phyloP scores from a whole-genome alignment of 2,113 vertebrate genomes.

The Ascaphus truei region DNA sequence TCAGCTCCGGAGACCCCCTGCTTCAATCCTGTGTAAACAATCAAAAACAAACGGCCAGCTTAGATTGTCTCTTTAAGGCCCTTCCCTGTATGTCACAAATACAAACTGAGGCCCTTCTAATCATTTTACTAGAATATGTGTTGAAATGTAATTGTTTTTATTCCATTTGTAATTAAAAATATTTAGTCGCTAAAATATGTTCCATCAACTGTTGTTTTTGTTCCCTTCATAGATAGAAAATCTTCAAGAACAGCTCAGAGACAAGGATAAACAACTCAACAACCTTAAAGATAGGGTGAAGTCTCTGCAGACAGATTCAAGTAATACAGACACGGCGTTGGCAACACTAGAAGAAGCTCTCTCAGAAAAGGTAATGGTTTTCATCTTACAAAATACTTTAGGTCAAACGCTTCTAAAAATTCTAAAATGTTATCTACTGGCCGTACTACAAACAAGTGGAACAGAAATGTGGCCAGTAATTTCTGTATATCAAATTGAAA shows the following conservation, averaged over 20 bases:
- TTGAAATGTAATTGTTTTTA: too few species aligned
- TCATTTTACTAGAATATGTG: too few species aligned
- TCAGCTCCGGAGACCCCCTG: too few species aligned
- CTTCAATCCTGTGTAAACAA: too few species aligned
- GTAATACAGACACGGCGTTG: constrained; percentile 93
- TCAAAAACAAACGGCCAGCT: too few species aligned
- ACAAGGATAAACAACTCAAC: constrained; percentile 93
- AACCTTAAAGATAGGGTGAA: constrained; percentile 90
- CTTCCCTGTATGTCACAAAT: too few species aligned
- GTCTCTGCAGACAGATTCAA: constrained; percentile 92
- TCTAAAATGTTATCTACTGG: background rate
- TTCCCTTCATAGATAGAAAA: constrained; percentile 85
- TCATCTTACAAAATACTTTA: too few species aligned
- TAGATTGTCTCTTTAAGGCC: too few species aligned
- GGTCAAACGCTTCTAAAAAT: background rate
- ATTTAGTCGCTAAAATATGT: too few species aligned
- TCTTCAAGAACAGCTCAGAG: constrained; percentile 92
- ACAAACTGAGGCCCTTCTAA: too few species aligned
- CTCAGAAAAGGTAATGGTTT: constrained; percentile 84
- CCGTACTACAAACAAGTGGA: background rate
- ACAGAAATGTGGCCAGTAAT: background rate
- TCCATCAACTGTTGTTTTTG: constrained; percentile 3
- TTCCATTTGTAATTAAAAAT: too few species aligned
- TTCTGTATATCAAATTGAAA: too few species aligned
- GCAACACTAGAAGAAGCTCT: constrained; percentile 90